A percentile compares a stretch with the other conserved stretches of the same genome.
Conservation (phyloP, 2,888 invertebrate species). For the Napeogenes sylphis region DNA sequence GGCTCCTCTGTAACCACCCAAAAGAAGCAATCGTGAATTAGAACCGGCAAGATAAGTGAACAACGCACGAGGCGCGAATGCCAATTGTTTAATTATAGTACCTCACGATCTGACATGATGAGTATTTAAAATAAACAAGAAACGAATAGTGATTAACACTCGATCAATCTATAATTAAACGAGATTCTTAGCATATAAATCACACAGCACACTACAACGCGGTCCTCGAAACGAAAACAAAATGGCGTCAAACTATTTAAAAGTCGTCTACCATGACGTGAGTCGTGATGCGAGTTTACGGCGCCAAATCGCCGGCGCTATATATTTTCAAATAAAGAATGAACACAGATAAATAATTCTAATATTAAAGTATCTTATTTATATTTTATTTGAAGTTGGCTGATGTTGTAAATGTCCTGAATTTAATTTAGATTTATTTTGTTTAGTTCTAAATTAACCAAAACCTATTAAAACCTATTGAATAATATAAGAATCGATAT, state of each 20-base stretch:
- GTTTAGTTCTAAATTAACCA: too few species aligned
- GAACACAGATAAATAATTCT: background rate
- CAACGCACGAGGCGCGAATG: slow-evolving; percentile 51
- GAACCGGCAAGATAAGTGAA: slow-evolving; percentile 34
- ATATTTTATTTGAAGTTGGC: background rate
- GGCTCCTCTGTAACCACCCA: slow-evolving; percentile 68
- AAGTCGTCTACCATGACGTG: slow-evolving; percentile 17
- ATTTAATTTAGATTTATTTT: too few species aligned
- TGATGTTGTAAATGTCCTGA: too few species aligned
- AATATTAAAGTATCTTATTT: background rate
- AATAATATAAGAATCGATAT: too few species aligned
- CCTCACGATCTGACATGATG: slow-evolving; percentile 74
- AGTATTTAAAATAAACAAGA: slow-evolving; percentile 42
- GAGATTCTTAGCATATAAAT: slow-evolving; percentile 46
- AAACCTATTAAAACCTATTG: too few species aligned
- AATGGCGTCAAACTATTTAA: slow-evolving; percentile 33
- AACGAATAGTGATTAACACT: slow-evolving; percentile 49
- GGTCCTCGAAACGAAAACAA: slow-evolving; percentile 34
- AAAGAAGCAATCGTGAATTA: slow-evolving; percentile 15
- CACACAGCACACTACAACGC: slow-evolving; percentile 42
- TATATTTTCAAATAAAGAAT: slow-evolving; percentile 3
- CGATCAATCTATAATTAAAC: slow-evolving; percentile 58
- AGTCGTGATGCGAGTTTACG: slow-evolving; percentile 12
- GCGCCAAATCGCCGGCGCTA: slow-evolving; percentile 6
- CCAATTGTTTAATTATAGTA: slow-evolving; percentile 55